phyloP scores from a whole-genome alignment of 2,888 invertebrate genomes.

The Limnephilus lunatus region DNA sequence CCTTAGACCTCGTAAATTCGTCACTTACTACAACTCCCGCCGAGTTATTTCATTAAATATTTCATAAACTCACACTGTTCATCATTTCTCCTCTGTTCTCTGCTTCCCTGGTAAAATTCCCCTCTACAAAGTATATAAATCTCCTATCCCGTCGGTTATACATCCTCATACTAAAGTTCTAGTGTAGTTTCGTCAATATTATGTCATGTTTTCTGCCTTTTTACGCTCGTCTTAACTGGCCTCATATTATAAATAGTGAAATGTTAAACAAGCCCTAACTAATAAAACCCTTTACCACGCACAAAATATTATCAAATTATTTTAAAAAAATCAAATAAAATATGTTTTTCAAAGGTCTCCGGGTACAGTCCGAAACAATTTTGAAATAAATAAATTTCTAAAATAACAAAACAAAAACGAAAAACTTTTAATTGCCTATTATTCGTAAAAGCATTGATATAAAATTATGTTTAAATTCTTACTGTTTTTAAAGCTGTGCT shows the following conservation, averaged over 20 bases:
- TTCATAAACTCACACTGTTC: conserved; percentile 2
- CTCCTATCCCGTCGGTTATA: background rate
- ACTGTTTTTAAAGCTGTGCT: no score
- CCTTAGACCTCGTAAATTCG: background rate
- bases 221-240: background rate
- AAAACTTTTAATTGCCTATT: background rate
- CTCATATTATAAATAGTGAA: background rate
- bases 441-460: no score
- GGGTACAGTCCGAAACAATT: background rate
- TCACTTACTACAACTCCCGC: conserved; percentile 24
- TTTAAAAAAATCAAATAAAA: background rate
- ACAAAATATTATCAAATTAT: background rate
- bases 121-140: background rate
- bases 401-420: background rate
- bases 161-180: background rate
- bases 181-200: background rate
- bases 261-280: background rate
- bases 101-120: background rate
- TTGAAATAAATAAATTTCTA: background rate
- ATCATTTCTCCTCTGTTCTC: background rate
- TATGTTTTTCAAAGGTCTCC: background rate
- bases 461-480: no score
- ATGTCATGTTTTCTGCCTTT: background rate
- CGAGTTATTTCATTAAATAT: conserved; percentile 25
- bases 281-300: background rate